Evolutionary conservation across 2,797 vertebrate species (phyloP).

Genomic region (Phoebastria nigripes): DNA sequence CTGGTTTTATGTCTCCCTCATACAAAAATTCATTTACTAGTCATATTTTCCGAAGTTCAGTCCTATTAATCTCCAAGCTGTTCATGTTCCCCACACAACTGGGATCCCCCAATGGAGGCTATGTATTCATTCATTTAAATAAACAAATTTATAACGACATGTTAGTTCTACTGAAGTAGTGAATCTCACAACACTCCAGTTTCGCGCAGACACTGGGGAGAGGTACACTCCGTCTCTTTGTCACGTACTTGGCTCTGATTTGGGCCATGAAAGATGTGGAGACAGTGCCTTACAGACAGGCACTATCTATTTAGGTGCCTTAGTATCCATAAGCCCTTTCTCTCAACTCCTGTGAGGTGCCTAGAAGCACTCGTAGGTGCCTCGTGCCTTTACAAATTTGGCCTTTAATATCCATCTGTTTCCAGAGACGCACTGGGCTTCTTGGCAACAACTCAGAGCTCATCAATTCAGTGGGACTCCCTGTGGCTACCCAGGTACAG

Average conservation of each 20-base stretch:
- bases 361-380: background rate
- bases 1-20: background rate
- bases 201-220: background rate
- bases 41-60: background rate
- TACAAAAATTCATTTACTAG: background rate
- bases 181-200: background rate
- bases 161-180: background rate
- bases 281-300: background rate
- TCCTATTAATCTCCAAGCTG: background rate
- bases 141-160: background rate
- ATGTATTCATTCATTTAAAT: background rate
- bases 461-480: background rate
- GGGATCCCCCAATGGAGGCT: background rate
- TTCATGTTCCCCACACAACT: background rate
- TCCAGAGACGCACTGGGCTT: background rate
- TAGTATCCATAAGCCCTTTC: background rate
- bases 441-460: background rate
- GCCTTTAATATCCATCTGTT: background rate
- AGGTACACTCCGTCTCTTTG: background rate
- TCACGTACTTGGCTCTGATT: background rate
- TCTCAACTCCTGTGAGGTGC: background rate
- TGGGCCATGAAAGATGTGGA: background rate
- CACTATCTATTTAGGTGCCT: background rate
- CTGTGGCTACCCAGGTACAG: background rate
- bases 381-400: background rate